These are phyloP conservation scores for Momotus momota DNA, from an alignment of 2,797 vertebrate genomes.

Conservation along the genomic window DNA sequence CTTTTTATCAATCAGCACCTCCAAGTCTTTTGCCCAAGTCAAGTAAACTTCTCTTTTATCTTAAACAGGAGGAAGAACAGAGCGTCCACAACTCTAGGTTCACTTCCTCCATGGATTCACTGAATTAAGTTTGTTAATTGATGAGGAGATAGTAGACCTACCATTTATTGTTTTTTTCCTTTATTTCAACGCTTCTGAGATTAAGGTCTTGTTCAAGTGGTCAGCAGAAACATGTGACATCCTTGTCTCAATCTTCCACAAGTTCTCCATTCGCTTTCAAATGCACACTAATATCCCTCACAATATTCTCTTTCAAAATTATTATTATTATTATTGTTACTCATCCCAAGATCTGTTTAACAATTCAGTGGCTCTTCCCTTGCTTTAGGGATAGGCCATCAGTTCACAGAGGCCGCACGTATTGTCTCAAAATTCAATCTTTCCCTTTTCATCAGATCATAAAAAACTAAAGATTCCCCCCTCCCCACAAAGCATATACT, in stretches of 20 bases:
- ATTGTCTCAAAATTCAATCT: neutral
- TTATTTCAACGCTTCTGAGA: neutral
- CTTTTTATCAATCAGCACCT: too few relatives aligned
- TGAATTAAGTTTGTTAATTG: neutral
- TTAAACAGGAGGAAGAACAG: neutral
- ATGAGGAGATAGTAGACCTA: neutral
- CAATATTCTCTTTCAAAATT: neutral
- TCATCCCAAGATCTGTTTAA: neutral
- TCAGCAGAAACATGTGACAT: neutral
- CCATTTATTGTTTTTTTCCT: neutral
- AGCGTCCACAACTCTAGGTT: neutral
- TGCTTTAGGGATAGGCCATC: neutral
- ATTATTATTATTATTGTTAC: neutral
- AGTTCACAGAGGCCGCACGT: neutral
- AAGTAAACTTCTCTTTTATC: neutral
- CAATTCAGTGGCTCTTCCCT: neutral
- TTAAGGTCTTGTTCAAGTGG: neutral
- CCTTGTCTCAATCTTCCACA: neutral
- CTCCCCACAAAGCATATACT: neutral
- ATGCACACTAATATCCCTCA: neutral
- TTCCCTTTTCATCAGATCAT: neutral
- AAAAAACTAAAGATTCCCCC: neutral
- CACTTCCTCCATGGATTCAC: neutral
- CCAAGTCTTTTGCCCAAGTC: too few relatives aligned
- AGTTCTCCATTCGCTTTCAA: neutral